Percentiles rank a stretch among this genome's conserved stretches.
Evolutionary conservation across 2,888 invertebrate genomes (phyloP).

Genomic region (Cenopis cana): DNA sequence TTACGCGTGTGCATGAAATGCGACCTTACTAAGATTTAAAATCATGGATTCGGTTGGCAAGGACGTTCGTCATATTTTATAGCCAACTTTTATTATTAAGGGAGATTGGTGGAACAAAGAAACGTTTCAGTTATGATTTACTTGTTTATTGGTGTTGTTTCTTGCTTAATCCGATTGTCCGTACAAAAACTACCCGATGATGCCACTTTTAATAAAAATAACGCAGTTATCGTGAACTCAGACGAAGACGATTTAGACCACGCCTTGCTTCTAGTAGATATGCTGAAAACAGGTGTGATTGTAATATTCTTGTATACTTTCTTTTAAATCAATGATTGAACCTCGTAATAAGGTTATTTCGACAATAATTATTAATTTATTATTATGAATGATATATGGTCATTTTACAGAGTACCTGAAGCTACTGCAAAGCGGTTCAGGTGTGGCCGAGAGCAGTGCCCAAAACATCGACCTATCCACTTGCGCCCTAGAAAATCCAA

Average conservation of each 20-base stretch:
- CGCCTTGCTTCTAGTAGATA: constrained; percentile 60
- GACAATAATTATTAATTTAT: not conserved
- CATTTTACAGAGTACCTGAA: constrained; percentile 51
- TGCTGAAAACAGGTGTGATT: constrained; percentile 60
- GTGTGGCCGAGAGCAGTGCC: constrained; percentile 20
- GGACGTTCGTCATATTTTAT: not conserved
- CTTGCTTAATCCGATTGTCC: not conserved
- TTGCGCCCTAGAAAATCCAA: constrained; percentile 25
- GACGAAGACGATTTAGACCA: constrained; percentile 57
- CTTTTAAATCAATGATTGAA: no score
- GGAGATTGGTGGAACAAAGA: constrained; percentile 33
- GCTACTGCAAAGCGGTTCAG: constrained; percentile 44
- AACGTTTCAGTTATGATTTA: constrained; percentile 53
- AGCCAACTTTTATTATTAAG: constrained; percentile 5
- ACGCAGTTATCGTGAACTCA: constrained; percentile 20
- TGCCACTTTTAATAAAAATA: not conserved
- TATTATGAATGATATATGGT: not conserved
- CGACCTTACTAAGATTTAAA: not conserved
- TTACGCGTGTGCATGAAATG: no score
- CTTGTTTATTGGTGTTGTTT: constrained; percentile 9
- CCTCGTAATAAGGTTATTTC: not conserved
- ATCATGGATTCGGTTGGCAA: not conserved
- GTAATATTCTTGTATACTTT: no score
- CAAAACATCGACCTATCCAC: constrained; percentile 16
- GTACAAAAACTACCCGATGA: constrained; percentile 9